Evolutionary conservation across 2,888 invertebrate species (phyloP), one percentile per base, ranked within the genome.

Genomic region (Megalurothrips usitatus): DNA sequence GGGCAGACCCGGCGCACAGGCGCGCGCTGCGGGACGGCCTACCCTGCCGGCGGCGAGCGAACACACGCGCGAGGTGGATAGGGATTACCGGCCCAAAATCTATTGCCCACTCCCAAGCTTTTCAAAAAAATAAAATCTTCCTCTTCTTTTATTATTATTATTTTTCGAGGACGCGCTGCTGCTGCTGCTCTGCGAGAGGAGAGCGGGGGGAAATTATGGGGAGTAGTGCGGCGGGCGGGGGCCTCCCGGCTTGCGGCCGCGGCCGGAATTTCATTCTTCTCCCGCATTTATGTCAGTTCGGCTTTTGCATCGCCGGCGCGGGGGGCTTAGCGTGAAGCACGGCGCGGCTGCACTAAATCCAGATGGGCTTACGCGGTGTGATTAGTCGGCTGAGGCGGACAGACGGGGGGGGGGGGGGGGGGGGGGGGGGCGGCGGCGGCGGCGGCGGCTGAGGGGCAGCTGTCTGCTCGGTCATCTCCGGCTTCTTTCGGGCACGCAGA

Each of bases 221-320:
- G 10, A 52, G 52, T 19, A 52, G 52, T 17, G 19, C 3, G 10
- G 52, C 52, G 52, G 52, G 52, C 52, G 52, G 19, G 10, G 10
- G 52, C 52, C 52, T 52, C 52, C 1, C 52, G 52, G 52, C 52
- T 52, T 19, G 19, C 19, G 52, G 52, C 52, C 52, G 52, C 6
- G 49, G 49, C 9, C 19, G 68, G 68, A 68, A 68, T 68, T 68
- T 68, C 68, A 23, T 68, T 68, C 68, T 23, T 68, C 68, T 68
- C 34, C 6, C 34, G 34, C 68, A 68, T 68, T 68, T 68, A 68
- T 68, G 68, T 68, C 68, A 68, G 68, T 68, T 68, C 68, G 68
- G 68, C 68, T 68, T 68, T 68, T 68, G 68, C 68, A 68, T 68
- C 68, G 68, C 68, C 68, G 23, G n/a, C n/a, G n/a, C n/a, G n/a